A percentile compares a stretch with the other conserved stretches of the same genome.
Evolutionary conservation across 2,888 invertebrate genomes (phyloP).

Genomic region (Drosophila ezoana): DNA sequence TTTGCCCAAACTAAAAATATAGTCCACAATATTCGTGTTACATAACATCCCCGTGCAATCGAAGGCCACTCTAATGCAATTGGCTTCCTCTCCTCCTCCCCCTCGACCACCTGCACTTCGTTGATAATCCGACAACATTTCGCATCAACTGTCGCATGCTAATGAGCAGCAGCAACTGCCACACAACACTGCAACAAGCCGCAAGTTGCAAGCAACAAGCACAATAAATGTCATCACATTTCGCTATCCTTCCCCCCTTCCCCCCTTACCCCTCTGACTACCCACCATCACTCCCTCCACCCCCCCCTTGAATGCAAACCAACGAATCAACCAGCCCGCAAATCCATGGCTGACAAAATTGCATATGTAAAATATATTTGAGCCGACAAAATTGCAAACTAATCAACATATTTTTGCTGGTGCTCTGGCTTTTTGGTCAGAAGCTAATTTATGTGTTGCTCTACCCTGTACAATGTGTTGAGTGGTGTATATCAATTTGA

Average conservation of each 20-base stretch:
- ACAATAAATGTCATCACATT: constrained; percentile 26
- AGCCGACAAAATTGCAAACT: constrained; percentile 51
- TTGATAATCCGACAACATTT: constrained; percentile 20
- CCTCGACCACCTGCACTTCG: not conserved
- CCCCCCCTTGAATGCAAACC: not conserved
- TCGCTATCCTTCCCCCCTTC: not conserved
- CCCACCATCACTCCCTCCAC: no score
- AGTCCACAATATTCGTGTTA: not conserved
- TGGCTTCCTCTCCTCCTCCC: not conserved
- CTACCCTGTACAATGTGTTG: not conserved
- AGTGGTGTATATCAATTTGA: not conserved
- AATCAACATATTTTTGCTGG: constrained; percentile 61
- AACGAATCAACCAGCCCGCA: constrained; percentile 15
- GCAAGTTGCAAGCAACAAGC: constrained; percentile 15
- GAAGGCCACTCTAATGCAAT: constrained; percentile 8
- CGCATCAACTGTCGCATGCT: constrained; percentile 18
- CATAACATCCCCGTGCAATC: constrained; percentile 2
- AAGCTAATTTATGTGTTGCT: constrained; percentile 38
- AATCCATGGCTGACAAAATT: constrained; percentile 22
- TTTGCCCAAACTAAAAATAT: not conserved
- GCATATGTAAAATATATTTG: constrained; percentile 35
- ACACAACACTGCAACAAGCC: constrained; percentile 3
- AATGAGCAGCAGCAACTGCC: constrained; percentile 33
- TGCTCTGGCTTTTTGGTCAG: constrained; percentile 30
- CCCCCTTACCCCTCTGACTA: not conserved